Evolutionary conservation across 1,140 invertebrate species (phyloP), one percentile per base, ranked within the genome.

Genomic region (Fopius arisanus): DNA sequence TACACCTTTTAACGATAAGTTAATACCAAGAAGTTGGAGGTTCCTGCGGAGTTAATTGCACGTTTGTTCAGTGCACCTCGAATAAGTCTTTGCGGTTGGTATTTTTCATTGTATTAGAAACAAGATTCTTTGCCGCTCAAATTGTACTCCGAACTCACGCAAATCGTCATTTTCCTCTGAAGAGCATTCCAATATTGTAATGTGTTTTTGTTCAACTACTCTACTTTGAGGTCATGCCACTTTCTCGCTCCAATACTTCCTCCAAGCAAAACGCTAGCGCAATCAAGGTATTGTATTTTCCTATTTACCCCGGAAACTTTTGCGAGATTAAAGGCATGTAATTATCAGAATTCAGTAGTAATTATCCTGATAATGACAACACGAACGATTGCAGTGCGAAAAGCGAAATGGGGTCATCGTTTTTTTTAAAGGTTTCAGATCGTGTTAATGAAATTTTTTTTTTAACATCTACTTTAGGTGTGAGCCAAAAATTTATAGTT

Each of bases 1-100:
- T 70, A 74, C 72, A 70, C 43, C 59, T 41, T 62, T 54, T 70
- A 29, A 33, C 80, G 81, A 83, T 83, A 83, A 83, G 80, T 83
- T 83, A 79, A 82, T 82, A 80, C 78, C 26, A n/a, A 77, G 67
- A 80, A 73, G 74, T 73, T 63, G 62, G 66, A 70, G 16, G 10
- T 76, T 59, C 37, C 72, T 33, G 26, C 54, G 63, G 71, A 43
- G 67, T 73, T 78, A 78, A 78, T 78, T 78, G 67, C 72, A 74
- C 62, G 66, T 70, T 70, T 48, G 26, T 67, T 23, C 70, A 37
- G 19, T 26, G 23, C 59, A 33, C 19, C 33, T 37, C 33, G 28
- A 48, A 14, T 48, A 19, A 48, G 65, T 48, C 33, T 51, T 72
- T 63, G 41, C 10, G 14, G 9, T 21, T 66, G 3, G 3, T 37